Conservation (phyloP, 2,113 vertebrate species). For the Eubucco bourcierii region DNA sequence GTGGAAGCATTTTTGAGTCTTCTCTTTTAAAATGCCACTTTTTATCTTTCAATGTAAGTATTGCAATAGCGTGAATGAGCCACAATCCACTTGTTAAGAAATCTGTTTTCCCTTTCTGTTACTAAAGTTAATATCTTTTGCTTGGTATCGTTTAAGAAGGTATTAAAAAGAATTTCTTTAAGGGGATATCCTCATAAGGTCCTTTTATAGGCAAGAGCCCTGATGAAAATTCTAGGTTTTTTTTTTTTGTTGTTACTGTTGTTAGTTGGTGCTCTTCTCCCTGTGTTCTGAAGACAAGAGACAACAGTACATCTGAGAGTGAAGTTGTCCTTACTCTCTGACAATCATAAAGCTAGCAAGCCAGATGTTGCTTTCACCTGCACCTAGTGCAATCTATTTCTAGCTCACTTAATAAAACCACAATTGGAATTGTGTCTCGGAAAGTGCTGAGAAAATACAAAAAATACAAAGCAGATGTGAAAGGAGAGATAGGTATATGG, state of each 20-base stretch:
- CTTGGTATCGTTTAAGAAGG: not conserved
- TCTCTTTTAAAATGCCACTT: not conserved
- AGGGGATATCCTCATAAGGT: not conserved
- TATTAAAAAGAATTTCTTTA: not conserved
- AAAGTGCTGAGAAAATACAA: not conserved
- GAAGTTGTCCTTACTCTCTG: not conserved
- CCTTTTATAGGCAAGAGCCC: not conserved
- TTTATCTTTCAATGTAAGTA: not conserved
- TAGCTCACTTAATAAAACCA: conserved; percentile 21
- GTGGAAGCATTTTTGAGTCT: not conserved
- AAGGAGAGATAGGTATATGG: not conserved
- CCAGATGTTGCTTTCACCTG: conserved; percentile 36
- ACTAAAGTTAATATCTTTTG: not conserved
- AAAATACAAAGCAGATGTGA: conserved; percentile 6
- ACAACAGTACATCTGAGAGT: not conserved
- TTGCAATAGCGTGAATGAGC: not conserved
- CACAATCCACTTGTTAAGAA: not conserved
- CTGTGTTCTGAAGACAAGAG: not conserved
- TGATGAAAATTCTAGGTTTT: not conserved
- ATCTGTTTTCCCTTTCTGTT: not conserved
- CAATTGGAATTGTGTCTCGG: not conserved
- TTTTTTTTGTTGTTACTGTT: too few species aligned
- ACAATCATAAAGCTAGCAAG: not conserved
- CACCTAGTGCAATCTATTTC: not conserved
- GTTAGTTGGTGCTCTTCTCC: too few species aligned